Conservation (phyloP, 2,797 vertebrate species). For the Leptatherina wallacei region DNA sequence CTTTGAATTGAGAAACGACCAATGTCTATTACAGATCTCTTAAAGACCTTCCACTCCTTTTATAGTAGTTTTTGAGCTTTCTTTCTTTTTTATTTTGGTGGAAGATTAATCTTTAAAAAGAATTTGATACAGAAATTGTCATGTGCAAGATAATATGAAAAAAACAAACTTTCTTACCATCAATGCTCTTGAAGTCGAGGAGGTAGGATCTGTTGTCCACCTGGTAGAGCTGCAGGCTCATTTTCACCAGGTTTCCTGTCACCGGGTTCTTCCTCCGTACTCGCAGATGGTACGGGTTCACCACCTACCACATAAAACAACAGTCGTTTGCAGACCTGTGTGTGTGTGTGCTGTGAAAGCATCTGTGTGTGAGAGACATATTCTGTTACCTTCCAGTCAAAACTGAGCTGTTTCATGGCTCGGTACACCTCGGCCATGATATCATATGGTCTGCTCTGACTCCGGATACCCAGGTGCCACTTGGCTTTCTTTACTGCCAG, state of each 20-base stretch:
- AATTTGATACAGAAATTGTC: too few species aligned
- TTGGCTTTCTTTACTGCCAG: constrained; percentile 97
- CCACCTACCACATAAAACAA: constrained; percentile 84
- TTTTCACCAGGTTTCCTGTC: constrained; percentile 96
- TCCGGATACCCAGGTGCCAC: constrained; percentile 98
- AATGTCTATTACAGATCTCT: too few species aligned
- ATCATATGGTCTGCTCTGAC: constrained; percentile 96
- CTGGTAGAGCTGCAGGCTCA: constrained; percentile 98
- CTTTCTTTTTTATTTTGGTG: too few species aligned
- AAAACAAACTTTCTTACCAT: constrained; percentile 81
- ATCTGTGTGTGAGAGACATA: neutral
- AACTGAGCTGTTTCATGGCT: constrained; percentile 95
- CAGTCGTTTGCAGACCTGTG: neutral
- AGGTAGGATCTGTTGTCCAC: constrained; percentile 98
- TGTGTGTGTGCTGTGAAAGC: neutral
- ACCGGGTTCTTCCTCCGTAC: constrained; percentile 96
- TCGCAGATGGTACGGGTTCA: constrained; percentile 95
- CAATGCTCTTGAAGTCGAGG: constrained; percentile 98
- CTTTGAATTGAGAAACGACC: too few species aligned
- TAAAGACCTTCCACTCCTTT: too few species aligned
- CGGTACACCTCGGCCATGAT: constrained; percentile 99
- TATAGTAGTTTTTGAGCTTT: too few species aligned
- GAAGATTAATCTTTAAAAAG: too few species aligned
- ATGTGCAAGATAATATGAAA: too few species aligned
- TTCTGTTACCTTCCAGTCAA: constrained; percentile 94